Evolutionary conservation across 2,797 vertebrate species (phyloP).

Genomic region (Darevskia nairensis): DNA sequence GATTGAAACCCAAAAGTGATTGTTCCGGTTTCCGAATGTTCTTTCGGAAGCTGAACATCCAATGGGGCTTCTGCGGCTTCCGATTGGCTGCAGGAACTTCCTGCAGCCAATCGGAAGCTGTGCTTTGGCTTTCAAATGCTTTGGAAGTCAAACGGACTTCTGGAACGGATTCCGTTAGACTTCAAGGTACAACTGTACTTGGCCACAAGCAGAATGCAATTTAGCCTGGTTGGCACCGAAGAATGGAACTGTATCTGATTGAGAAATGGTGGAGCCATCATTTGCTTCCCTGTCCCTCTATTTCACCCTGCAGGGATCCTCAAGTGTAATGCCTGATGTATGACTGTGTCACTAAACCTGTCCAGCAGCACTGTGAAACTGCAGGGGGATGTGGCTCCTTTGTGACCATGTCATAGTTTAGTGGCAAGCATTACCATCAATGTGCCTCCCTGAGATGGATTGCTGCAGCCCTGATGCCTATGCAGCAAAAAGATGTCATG

Average conservation of each 20-base stretch:
- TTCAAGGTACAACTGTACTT: too few species aligned
- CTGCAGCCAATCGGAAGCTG: too few species aligned
- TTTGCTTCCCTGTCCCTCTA: background rate
- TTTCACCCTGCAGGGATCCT: background rate
- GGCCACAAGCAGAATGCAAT: background rate
- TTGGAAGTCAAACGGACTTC: too few species aligned
- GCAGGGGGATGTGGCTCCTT: constrained; percentile 4
- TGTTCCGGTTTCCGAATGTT: too few species aligned
- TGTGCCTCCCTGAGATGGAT: constrained; percentile 5
- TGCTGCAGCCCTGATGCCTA: background rate
- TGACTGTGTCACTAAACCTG: constrained; percentile 5
- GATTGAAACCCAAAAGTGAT: too few species aligned
- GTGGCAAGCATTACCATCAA: constrained; percentile 8
- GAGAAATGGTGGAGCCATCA: background rate
- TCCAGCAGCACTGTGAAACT: constrained; percentile 1
- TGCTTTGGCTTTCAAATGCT: too few species aligned
- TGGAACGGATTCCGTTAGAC: accelerated
- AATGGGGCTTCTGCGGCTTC: too few species aligned
- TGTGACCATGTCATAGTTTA: constrained; percentile 23
- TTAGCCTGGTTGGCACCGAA: background rate
- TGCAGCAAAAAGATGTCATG: background rate
- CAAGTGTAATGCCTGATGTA: constrained; percentile 19
- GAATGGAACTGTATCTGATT: too few species aligned
- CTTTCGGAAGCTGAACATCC: too few species aligned
- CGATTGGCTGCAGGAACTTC: too few species aligned